Evolutionary conservation across 1,140 invertebrate genomes (phyloP).

Genomic region (Ceratina australensis): DNA sequence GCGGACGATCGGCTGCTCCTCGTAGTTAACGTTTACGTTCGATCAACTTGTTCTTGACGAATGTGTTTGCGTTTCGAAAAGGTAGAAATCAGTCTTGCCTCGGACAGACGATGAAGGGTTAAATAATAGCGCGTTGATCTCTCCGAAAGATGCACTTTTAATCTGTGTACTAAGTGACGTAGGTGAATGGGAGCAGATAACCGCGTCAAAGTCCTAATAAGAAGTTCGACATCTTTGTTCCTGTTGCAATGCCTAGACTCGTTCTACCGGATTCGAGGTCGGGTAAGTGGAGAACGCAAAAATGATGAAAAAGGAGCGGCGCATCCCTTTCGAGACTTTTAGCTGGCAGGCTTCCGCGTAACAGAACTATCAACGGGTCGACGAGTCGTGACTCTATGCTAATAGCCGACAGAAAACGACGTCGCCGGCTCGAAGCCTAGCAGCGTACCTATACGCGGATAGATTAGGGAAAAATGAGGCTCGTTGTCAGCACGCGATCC

Average conservation of each 20-base stretch:
- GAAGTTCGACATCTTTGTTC: not conserved
- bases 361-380: conserved; percentile 65
- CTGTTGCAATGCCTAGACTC: not conserved
- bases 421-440: conserved; percentile 61
- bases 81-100: not conserved
- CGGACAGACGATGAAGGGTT: not conserved
- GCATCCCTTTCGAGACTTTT: conserved; percentile 33
- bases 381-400: conserved; percentile 72
- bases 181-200: too few species aligned
- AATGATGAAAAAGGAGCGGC: conserved; percentile 25
- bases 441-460: conserved; percentile 59
- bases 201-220: too few species aligned
- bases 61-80: not conserved
- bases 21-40: too few species aligned
- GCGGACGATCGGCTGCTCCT: conserved; percentile 16
- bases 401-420: conserved; percentile 72
- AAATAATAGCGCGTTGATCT: too few species aligned
- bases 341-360: conserved; percentile 70
- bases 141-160: too few species aligned
- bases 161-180: too few species aligned
- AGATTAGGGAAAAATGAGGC: conserved; percentile 59
- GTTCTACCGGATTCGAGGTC: not conserved
- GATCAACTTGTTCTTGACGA: conserved; percentile 28
- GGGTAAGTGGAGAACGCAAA: conserved; percentile 8
- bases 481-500: conserved; percentile 70